A percentile compares a stretch with the other conserved stretches of the same genome.
These are phyloP conservation scores for Rhizomys pruinosus DNA, from an alignment of 2,113 vertebrate genomes.

Conservation along the genomic window DNA sequence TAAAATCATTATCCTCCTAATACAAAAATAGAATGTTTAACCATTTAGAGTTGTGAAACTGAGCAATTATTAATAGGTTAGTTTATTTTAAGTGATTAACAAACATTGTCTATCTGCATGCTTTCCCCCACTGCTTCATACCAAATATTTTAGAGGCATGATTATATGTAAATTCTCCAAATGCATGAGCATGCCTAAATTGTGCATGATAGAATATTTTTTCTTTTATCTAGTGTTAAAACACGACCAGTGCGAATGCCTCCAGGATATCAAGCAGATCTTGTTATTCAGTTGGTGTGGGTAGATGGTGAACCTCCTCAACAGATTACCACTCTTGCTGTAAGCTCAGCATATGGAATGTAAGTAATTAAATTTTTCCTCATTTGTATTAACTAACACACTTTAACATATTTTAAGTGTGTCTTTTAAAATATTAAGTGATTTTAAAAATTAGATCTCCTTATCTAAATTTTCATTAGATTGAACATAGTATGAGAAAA, in stretches of 20 bases:
- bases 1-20: slow-evolving; percentile 14
- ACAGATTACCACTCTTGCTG: slow-evolving; percentile 95
- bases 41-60: slow-evolving; percentile 4
- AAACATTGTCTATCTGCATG: not conserved
- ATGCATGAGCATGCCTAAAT: not conserved
- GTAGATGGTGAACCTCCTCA: slow-evolving; percentile 96
- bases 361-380: slow-evolving; percentile 87
- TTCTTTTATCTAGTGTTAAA: slow-evolving; percentile 89
- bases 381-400: slow-evolving; percentile 38
- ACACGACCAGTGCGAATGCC: slow-evolving; percentile 92
- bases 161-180: slow-evolving; percentile 12
- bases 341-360: slow-evolving; percentile 98
- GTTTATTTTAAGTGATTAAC: slow-evolving; percentile 24
- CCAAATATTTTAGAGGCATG: slow-evolving; percentile 45
- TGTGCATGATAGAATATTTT: not conserved
- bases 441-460: slow-evolving; percentile 33
- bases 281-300: slow-evolving; percentile 96
- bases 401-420: slow-evolving; percentile 35
- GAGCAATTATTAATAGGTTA: not conserved
- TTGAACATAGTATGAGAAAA: slow-evolving; percentile 25
- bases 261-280: slow-evolving; percentile 96
- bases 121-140: not conserved
- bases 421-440: slow-evolving; percentile 57
- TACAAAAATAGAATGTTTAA: slow-evolving; percentile 16
- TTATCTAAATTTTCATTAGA: slow-evolving; percentile 1